Evolutionary conservation across 2,888 invertebrate genomes (phyloP).

Genomic region (Morpho achilles): DNA sequence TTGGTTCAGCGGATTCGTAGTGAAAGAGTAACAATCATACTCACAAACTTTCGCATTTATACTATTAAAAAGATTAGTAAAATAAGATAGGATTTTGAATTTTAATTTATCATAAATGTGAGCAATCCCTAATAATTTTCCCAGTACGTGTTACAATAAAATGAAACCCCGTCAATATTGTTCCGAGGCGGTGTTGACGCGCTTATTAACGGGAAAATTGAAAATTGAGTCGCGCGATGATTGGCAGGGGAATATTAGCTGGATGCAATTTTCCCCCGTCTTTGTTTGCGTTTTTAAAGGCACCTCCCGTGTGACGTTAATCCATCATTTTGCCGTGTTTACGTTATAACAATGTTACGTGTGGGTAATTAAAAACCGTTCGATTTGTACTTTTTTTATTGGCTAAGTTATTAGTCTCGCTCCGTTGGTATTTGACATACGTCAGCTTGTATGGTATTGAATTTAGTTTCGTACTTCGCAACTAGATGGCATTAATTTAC

Average conservation of each 20-base stretch:
- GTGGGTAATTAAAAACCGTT: slow-evolving; percentile 11
- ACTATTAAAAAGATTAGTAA: too few species aligned
- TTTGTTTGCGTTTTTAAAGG: slow-evolving; percentile 61
- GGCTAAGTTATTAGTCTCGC: background rate
- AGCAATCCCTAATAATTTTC: slow-evolving; percentile 7
- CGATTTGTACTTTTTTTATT: background rate
- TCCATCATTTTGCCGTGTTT: slow-evolving; percentile 57
- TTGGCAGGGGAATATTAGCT: slow-evolving; percentile 77
- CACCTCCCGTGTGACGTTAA: slow-evolving; percentile 65
- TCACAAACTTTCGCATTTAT: too few species aligned
- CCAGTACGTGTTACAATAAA: slow-evolving; percentile 23
- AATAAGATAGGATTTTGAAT: too few species aligned
- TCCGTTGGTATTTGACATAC: background rate
- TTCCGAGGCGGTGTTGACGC: slow-evolving; percentile 60
- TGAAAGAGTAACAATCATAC: too few species aligned
- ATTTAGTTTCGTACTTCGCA: too few species aligned
- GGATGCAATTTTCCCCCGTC: slow-evolving; percentile 61
- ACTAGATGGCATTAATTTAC: too few species aligned
- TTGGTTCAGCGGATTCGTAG: too few species aligned
- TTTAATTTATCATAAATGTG: too few species aligned
- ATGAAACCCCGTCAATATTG: slow-evolving; percentile 41
- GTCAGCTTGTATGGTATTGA: background rate
- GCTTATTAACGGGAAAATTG: slow-evolving; percentile 75
- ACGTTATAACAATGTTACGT: slow-evolving; percentile 3
- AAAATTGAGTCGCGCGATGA: slow-evolving; percentile 74